Conservation (phyloP, 1,140 invertebrate genomes). For the Adoxophyes honmai region DNA sequence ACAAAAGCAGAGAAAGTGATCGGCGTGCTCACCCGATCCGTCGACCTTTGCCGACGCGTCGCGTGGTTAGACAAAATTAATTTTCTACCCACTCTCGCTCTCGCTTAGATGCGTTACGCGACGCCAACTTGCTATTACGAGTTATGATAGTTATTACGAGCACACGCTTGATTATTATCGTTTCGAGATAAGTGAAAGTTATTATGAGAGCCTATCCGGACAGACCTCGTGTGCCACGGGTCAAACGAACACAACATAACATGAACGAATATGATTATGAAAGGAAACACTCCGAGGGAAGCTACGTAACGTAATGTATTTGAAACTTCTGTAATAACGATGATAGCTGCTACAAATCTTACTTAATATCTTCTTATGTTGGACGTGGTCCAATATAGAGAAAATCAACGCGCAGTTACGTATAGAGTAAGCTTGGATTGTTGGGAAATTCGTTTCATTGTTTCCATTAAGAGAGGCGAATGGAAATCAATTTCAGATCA, state of each 20-base stretch:
- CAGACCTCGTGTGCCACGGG: not conserved
- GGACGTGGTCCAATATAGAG: not conserved
- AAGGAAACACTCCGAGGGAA: not conserved
- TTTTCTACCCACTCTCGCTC: conserved; percentile 52
- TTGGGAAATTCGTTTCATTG: not conserved
- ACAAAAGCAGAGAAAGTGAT: conserved; percentile 45
- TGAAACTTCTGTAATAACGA: conserved; percentile 11
- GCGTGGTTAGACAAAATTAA: conserved; percentile 55
- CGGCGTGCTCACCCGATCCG: conserved; percentile 25
- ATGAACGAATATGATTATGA: conserved; percentile 5
- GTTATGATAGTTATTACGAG: conserved; percentile 47
- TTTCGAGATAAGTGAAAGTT: conserved; percentile 31
- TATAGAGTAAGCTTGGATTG: not conserved
- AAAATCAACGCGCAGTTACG: not conserved
- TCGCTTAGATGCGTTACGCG: conserved; percentile 41
- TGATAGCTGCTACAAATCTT: conserved; percentile 1
- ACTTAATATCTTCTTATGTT: conserved; percentile 3
- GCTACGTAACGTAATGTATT: not conserved
- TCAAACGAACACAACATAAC: conserved; percentile 4
- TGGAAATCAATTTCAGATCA: conserved; percentile 8
- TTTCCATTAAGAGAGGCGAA: not conserved
- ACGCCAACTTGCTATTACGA: conserved; percentile 34
- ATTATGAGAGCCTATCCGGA: conserved; percentile 15
- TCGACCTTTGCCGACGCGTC: conserved; percentile 50
- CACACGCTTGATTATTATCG: conserved; percentile 30